phyloP scores from a whole-genome alignment of 1,140 invertebrate species.

The Drosophila kanapiae region DNA sequence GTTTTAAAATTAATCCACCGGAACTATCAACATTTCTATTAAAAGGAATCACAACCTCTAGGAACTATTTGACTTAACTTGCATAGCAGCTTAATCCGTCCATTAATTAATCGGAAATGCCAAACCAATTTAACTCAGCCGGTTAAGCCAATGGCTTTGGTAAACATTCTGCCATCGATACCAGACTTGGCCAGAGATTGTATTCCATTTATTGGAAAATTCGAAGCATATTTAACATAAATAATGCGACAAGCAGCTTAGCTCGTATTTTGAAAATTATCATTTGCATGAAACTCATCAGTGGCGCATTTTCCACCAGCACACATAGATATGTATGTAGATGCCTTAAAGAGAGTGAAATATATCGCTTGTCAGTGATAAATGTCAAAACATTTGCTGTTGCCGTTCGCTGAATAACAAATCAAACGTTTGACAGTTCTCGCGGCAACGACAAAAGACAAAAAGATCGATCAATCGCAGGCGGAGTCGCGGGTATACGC shows the following conservation, averaged over 20 bases:
- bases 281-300: slow-evolving; percentile 59
- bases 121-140: slow-evolving; percentile 36
- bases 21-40: neutral
- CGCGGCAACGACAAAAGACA: slow-evolving; percentile 29
- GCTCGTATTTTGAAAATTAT: slow-evolving; percentile 61
- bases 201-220: slow-evolving; percentile 32
- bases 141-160: slow-evolving; percentile 35
- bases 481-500: neutral
- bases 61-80: neutral
- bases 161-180: neutral
- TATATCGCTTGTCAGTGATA: slow-evolving; percentile 52
- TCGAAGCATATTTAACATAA: slow-evolving; percentile 62
- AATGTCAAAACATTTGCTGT: slow-evolving; percentile 68
- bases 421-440: slow-evolving; percentile 65
- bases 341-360: slow-evolving; percentile 5
- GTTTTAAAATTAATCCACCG: neutral
- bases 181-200: neutral
- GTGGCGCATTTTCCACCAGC: slow-evolving; percentile 47
- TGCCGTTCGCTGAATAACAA: slow-evolving; percentile 55
- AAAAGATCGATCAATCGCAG: neutral
- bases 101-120: slow-evolving; percentile 29
- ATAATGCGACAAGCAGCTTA: slow-evolving; percentile 62
- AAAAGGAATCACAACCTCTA: neutral
- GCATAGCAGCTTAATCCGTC: neutral
- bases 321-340: neutral